Evolutionary conservation across 2,797 vertebrate species (phyloP), one percentile per base, ranked within the genome.

Genomic region (Gadopsis marmoratus): DNA sequence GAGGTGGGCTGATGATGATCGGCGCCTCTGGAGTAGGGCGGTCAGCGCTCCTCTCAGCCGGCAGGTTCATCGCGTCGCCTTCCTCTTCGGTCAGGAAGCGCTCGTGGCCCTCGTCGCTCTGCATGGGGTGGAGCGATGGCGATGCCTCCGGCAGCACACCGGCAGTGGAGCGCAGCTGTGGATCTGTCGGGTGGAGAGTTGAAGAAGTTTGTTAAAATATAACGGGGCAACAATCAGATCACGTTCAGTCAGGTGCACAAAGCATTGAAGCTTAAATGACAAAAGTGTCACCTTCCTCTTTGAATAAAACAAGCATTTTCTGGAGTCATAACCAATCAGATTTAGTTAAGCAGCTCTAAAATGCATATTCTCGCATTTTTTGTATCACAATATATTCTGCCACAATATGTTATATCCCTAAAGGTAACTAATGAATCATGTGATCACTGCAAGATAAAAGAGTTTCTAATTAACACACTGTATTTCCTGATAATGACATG

Each of bases 1-100:
- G 97, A 0, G 98, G 98, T 2, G 97, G 96, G 89, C 98, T 99
- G 92, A 94, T 96, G 86, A 99, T 99, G 92, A 99, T 97, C 19
- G 98, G 98, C 0, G 98, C 98, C 58, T 99, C 98, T 0, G 98
- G 98, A 1, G 95, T 95, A 0, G 94, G 91, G 2, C 88, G 84
- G 0, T 86, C 93, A 0, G 63, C 75, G 2, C 81, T 90, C 62
- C 92, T 94, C 0, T 95, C 96, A 0, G 90, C 16, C 0, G 74
- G 91, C 0, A 53, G 70, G 1, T 66, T 83, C 0, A 78, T 41
- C 1, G 61, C 0, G 50, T 91, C 90, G 17, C 65, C 81, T 3
- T 83, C 90, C 1, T 90, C 85, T 10, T 88, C 86, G 0, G 73
- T 63, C 10, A 88, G 81, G 9, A 91, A 90, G 58, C 78, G 86